Evolutionary conservation across 1,140 invertebrate genomes (phyloP), one percentile per base, ranked within the genome.

Genomic region (Homalodisca vitripennis): DNA sequence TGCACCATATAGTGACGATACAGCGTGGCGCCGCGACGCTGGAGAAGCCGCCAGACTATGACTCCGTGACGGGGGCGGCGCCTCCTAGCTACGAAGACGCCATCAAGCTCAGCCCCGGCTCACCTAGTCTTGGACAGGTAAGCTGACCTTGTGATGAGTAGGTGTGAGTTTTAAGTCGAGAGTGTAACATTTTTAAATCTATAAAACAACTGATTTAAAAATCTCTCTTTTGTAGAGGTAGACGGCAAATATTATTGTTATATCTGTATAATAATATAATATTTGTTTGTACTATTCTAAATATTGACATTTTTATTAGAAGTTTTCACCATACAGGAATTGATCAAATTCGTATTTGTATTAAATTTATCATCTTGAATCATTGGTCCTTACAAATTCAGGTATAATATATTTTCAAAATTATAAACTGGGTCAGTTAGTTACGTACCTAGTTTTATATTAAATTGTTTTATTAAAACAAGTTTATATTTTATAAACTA

Each of bases 21-120:
- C 27, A 73, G 2, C 57, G 46, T 14, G 69, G 66, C 12, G 82
- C 83, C 68, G 80, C 82, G 60, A 80, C 82, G 71, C 78, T 81
- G 31, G 86, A 87, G 72, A 90, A 90, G 75, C 88, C 89, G 26
- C 89, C 89, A 26, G 89, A 90, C 74, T 90, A 90, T 77, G 87
- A 89, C 72, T 83, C 85, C 0, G 87, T 89, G 29, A 84, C 86
- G 1, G 87, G 87, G 20, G 66, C 69, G 30, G 82, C 84, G 48
- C 60, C 72, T 20, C 89, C 89, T 0, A 87, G 86, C 29, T 90
- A 90, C 75, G 88, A 90, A 71, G 88, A 89, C 73, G 89, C 89
- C 14, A 89, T 90, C 73, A 89, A 88, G 76, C 78, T 90, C 66
- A 86, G 86, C 79, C 88, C 88, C 30, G 80, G 80, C 82, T 60